Percentiles rank a stretch among this genome's conserved stretches.
Evolutionary conservation across 35 echinoderm and acorn worm species (phyloP).

Genomic region (Patiria miniata): DNA sequence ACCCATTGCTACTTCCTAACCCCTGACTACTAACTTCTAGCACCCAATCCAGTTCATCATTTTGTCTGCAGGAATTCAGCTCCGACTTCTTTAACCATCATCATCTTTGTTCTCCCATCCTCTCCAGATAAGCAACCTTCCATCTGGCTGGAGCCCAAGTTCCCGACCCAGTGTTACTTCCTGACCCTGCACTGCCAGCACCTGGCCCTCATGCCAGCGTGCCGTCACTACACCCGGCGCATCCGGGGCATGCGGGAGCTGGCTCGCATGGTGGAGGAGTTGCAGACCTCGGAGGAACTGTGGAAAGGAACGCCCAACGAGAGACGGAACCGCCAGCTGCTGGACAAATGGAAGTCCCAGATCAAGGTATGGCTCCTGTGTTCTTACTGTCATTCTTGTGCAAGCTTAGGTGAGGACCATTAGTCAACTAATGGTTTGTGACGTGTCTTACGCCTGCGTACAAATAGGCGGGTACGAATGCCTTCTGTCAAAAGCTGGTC

Average conservation of each 20-base stretch:
- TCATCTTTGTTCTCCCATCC: background rate
- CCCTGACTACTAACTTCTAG: too few relatives aligned
- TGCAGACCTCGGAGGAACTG: slow-evolving; percentile 67
- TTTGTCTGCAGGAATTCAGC: too few relatives aligned
- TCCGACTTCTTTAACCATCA: too few relatives aligned
- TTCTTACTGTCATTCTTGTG: background rate
- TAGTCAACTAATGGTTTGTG: too few relatives aligned
- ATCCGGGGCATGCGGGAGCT: slow-evolving; percentile 83
- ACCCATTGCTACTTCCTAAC: too few relatives aligned
- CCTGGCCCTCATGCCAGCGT: slow-evolving; percentile 80
- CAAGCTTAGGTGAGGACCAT: too few relatives aligned
- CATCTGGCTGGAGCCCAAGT: slow-evolving; percentile 89
- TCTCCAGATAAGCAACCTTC: slow-evolving; percentile 13
- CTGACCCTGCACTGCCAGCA: slow-evolving; percentile 96
- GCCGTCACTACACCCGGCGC: slow-evolving; percentile 80
- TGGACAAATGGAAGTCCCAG: slow-evolving; percentile 92
- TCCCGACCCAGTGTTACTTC: slow-evolving; percentile 93
- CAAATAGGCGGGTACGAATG: too few relatives aligned
- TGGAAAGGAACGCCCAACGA: slow-evolving; percentile 87
- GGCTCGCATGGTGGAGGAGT: slow-evolving; percentile 80
- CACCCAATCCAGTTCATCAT: too few relatives aligned
- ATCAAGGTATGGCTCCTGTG: slow-evolving; percentile 62
- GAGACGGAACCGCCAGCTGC: slow-evolving; percentile 69
- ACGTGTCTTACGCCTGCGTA: too few relatives aligned
- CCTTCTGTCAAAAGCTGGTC: too few relatives aligned